These are phyloP conservation scores for Rotaria socialis DNA, from an alignment of 2,888 invertebrate species.

Conservation along the genomic window DNA sequence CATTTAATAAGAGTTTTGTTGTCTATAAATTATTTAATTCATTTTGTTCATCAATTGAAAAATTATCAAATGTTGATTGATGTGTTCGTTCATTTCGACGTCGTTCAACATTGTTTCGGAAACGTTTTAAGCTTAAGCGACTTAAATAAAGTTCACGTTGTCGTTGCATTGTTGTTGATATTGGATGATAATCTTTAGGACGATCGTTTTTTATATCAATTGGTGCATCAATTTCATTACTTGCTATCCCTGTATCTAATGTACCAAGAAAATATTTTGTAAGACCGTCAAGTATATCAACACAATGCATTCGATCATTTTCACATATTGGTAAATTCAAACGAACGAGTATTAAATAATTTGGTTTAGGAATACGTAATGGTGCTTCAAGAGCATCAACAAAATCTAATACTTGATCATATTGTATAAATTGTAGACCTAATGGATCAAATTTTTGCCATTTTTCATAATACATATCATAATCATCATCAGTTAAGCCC, in stretches of 20 bases:
- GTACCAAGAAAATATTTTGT: conserved; percentile 96
- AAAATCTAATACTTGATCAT: conserved; percentile 88
- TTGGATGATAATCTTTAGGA: conserved; percentile 42
- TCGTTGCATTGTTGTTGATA: conserved; percentile 42
- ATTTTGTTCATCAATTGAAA: too few relatives aligned
- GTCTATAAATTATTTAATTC: too few relatives aligned
- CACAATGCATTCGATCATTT: conserved; percentile 90
- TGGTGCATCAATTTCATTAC: background rate
- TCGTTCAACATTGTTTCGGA: conserved; percentile 36
- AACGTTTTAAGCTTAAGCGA: background rate
- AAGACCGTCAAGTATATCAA: conserved; percentile 92
- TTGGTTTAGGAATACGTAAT: conserved; percentile 88
- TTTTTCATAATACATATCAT: conserved; percentile 98
- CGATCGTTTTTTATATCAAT: conserved; percentile 43
- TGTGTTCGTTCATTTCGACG: background rate
- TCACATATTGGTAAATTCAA: conserved; percentile 98
- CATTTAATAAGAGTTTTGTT: too few relatives aligned
- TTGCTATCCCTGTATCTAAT: background rate
- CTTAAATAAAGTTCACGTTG: conserved; percentile 43
- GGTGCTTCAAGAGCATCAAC: conserved; percentile 92
- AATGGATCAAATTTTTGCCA: conserved; percentile 98
- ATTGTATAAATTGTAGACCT: conserved; percentile 90
- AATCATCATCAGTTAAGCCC: conserved; percentile 86
- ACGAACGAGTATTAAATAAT: conserved; percentile 95
- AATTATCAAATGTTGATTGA: background rate